phyloP scores from a whole-genome alignment of 1,140 invertebrate species.

The Amyelois transitella region DNA sequence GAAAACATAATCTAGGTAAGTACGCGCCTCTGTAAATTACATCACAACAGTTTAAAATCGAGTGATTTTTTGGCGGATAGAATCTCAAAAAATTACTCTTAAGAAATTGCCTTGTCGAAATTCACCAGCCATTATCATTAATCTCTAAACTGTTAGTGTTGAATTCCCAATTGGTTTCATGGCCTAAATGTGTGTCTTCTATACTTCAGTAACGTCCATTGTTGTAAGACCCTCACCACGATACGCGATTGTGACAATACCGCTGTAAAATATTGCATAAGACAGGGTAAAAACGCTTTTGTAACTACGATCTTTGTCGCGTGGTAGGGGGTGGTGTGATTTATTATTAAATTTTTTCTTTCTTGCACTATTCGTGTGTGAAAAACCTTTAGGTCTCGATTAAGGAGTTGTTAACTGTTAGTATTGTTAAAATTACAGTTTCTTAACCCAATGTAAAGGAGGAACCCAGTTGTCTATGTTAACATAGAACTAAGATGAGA shows the following conservation, averaged over 20 bases:
- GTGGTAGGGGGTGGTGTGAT: neutral
- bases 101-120: neutral
- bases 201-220: constrained; percentile 14
- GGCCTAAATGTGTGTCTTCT: constrained; percentile 25
- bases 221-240: constrained; percentile 19
- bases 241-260: constrained; percentile 31
- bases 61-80: neutral
- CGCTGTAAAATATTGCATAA: constrained; percentile 28
- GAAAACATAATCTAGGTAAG: neutral
- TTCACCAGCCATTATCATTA: constrained; percentile 13
- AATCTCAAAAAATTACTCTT: neutral
- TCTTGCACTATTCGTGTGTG: neutral
- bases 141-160: constrained; percentile 10
- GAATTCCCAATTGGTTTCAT: constrained; percentile 8
- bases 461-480: neutral
- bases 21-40: neutral
- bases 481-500: constrained; percentile 2
- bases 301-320: neutral
- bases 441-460: neutral
- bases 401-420: neutral
- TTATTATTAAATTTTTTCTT: neutral
- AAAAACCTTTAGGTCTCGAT: neutral
- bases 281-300: constrained; percentile 31
- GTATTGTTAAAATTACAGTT: neutral
- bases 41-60: neutral